These are phyloP conservation scores for Tympanuchus pallidicinctus DNA, from an alignment of 2,113 vertebrate genomes.

Conservation along the genomic window DNA sequence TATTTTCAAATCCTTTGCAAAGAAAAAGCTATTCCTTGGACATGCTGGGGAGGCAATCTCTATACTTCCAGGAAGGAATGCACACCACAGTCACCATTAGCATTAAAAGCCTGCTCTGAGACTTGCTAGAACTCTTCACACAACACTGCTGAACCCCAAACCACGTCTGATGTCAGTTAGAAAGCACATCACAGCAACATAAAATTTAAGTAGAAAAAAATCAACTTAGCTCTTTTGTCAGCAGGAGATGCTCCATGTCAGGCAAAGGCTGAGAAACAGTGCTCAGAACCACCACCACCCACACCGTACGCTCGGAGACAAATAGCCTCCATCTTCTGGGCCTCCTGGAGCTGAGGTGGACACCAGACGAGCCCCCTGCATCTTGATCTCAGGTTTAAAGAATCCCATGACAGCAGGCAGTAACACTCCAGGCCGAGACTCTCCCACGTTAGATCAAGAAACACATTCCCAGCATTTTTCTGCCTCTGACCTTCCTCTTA, in stretches of 20 bases:
- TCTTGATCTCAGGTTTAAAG: conserved; percentile 12
- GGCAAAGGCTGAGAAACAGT: background rate
- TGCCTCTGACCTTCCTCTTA: conserved; percentile 57
- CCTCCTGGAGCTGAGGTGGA: background rate
- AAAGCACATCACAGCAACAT: background rate
- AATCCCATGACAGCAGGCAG: background rate
- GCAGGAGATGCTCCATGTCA: background rate
- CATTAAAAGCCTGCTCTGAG: background rate
- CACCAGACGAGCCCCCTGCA: background rate
- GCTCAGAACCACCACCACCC: background rate
- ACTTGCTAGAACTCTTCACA: background rate
- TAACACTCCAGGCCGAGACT: background rate
- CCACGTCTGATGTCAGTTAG: background rate
- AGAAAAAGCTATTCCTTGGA: background rate
- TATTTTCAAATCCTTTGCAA: background rate
- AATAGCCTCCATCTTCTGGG: background rate
- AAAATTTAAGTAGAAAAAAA: background rate
- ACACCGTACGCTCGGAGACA: background rate
- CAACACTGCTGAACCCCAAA: background rate
- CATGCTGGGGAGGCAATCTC: background rate
- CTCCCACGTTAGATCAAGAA: conserved; percentile 37
- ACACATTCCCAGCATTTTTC: conserved; percentile 70
- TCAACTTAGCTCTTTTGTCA: background rate
- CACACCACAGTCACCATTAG: background rate
- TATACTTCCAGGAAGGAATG: background rate